Base-by-base conservation (phyloP, 2,797 vertebrate species). In the Taenioides sp. region DNA sequence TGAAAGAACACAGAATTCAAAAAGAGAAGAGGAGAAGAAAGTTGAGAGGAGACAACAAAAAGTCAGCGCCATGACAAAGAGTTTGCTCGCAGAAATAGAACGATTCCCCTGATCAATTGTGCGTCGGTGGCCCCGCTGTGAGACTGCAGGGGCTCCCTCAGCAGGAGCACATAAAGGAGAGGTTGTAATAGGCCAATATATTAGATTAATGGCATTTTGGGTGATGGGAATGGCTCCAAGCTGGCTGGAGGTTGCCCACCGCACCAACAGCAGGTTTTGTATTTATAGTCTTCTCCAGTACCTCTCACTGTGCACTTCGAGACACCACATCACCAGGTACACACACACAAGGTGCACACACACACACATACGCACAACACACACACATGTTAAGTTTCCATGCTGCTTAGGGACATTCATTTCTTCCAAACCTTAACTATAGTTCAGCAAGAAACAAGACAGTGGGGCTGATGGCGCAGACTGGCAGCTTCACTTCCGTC, bases 191-290 rank as follows among this genome's bases (percentile, higher is more conserved):
- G 89, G 86, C 89, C 86, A 86, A 85, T 89, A 85, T 80, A 90
- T 91, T 88, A 89, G 88, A 91, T 89, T 90, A 92, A 91, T 91
- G 84, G 80, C 89, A 85, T 91, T 93, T 87, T 91, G 84, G 90
- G 89, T 91, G 90, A 91, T 91, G 86, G 89, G 90, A 91, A 90
- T 68, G 78, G 87, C 88, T 89, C 83, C 84, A 82, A 90, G 84
- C 91, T 90, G 87, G 90, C 87, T 91, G 86, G 85, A 91, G 86
- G 83, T 90, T 86, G 86, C 86, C 87, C 83, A 85, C 84, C 67
- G 58, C 71, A 84, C 84, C 84, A 78, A 77, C 83, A 86, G 82
- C 79, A 80, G 73, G 80, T 74, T 89, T 43, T 85, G 84, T 92
- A 92, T 92, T 93, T 89, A 90, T 91, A 90, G 87, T 73, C 72